Conservation (phyloP, 1,140 invertebrate genomes). For the Cydia pomonella region DNA sequence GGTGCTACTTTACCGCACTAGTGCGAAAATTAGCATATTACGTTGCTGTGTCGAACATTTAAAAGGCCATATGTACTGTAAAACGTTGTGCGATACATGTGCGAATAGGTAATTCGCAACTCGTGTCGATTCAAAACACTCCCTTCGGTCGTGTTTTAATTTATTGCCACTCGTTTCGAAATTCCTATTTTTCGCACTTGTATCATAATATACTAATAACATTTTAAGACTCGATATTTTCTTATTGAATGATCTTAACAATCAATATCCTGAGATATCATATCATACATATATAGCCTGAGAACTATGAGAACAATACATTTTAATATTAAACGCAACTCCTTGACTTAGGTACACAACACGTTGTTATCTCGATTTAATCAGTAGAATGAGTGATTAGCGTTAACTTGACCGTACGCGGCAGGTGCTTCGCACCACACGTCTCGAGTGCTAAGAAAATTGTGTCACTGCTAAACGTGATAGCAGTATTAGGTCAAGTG, state of each 20-base stretch:
- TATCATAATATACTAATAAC: too few species aligned
- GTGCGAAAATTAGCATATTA: too few species aligned
- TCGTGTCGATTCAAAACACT: too few species aligned
- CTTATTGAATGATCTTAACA: constrained; percentile 4
- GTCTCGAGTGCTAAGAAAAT: constrained; percentile 22
- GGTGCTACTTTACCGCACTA: too few species aligned
- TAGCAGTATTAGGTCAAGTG: constrained; percentile 28
- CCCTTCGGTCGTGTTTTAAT: too few species aligned
- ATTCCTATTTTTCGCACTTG: too few species aligned
- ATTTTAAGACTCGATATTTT: neutral
- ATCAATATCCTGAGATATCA: neutral
- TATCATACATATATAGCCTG: neutral
- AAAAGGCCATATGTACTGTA: too few species aligned
- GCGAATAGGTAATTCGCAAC: too few species aligned
- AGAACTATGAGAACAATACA: constrained; percentile 1
- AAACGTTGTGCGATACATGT: too few species aligned
- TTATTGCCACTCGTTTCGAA: too few species aligned
- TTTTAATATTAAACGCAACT: constrained; percentile 3
- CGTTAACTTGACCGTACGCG: constrained; percentile 1
- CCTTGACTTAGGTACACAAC: constrained; percentile 5
- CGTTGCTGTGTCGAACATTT: too few species aligned
- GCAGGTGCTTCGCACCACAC: neutral
- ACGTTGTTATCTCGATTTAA: constrained; percentile 21
- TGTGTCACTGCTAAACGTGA: constrained; percentile 32
- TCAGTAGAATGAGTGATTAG: constrained; percentile 24